phyloP scores from a whole-genome alignment of 64 coral and sea anemone genomes.

The Catalaphyllia jardinei region DNA sequence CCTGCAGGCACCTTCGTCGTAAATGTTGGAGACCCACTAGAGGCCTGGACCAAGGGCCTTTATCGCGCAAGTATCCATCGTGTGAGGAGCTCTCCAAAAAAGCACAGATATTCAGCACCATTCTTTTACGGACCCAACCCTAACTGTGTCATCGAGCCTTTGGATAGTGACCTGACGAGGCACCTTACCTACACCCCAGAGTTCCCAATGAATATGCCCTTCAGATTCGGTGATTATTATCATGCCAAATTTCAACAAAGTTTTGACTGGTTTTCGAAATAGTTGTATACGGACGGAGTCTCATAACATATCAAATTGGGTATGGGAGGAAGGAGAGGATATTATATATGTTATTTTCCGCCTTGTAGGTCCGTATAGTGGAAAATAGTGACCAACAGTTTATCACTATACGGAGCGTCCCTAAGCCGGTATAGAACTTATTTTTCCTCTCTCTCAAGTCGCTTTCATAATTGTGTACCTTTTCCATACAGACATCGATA shows the following conservation, averaged over 20 bases:
- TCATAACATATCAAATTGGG: not conserved
- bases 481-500: too few relatives aligned
- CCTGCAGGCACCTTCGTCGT: conserved; percentile 62
- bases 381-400: too few relatives aligned
- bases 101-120: conserved; percentile 66
- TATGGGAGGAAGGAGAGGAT: not conserved
- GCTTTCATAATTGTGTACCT: too few relatives aligned
- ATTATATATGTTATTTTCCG: not conserved
- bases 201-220: conserved; percentile 50
- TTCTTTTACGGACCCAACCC: conserved; percentile 73
- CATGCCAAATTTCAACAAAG: conserved; percentile 61
- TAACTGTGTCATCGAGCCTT: conserved; percentile 42
- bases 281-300: not conserved
- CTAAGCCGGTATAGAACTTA: too few relatives aligned
- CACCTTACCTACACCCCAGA: conserved; percentile 21
- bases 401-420: too few relatives aligned
- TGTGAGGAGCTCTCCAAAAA: conserved; percentile 57
- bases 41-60: conserved; percentile 68
- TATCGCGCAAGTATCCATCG: conserved; percentile 66
- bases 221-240: conserved; percentile 78
- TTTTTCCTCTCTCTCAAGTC: too few relatives aligned
- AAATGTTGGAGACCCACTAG: conserved; percentile 68
- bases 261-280: not conserved
- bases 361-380: too few relatives aligned
- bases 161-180: conserved; percentile 50